Conservation (phyloP, 2,113 vertebrate species). For the Nipponia nippon region DNA sequence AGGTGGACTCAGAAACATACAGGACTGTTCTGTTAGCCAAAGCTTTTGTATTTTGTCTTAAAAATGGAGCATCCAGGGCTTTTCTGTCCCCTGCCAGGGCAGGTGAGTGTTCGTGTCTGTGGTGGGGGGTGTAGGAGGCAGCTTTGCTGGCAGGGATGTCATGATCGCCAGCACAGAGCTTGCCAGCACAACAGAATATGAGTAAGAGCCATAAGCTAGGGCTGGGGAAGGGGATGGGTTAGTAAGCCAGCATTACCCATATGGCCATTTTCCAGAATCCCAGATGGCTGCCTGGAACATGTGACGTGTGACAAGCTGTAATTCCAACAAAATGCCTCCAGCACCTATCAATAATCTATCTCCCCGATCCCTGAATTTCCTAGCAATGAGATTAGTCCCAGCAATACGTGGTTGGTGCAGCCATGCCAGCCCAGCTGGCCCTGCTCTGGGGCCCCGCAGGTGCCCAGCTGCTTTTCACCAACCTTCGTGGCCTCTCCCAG, state of each 20-base stretch:
- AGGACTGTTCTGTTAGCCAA: background rate
- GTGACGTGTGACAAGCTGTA: background rate
- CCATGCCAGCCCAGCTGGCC: background rate
- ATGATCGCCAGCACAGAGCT: background rate
- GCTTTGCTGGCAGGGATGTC: background rate
- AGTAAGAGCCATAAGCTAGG: background rate
- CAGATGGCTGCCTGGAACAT: background rate
- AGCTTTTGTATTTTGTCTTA: background rate
- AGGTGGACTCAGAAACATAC: background rate
- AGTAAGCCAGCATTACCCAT: background rate
- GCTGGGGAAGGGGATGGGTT: background rate
- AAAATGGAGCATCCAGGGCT: background rate
- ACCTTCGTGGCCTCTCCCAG: background rate
- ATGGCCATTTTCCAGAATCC: background rate
- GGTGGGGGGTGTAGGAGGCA: background rate
- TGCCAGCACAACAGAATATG: background rate
- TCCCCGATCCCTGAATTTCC: background rate
- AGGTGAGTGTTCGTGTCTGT: background rate
- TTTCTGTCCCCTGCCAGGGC: background rate
- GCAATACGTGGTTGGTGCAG: rapidly evolving
- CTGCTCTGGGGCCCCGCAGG: rapidly evolving
- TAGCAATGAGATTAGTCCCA: background rate
- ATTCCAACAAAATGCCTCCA: background rate
- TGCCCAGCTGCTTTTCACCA: background rate
- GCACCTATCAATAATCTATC: background rate